Evolutionary conservation across 2,888 invertebrate species (phyloP), one percentile per base, ranked within the genome.

Genomic region (Neoscelio sp.): DNA sequence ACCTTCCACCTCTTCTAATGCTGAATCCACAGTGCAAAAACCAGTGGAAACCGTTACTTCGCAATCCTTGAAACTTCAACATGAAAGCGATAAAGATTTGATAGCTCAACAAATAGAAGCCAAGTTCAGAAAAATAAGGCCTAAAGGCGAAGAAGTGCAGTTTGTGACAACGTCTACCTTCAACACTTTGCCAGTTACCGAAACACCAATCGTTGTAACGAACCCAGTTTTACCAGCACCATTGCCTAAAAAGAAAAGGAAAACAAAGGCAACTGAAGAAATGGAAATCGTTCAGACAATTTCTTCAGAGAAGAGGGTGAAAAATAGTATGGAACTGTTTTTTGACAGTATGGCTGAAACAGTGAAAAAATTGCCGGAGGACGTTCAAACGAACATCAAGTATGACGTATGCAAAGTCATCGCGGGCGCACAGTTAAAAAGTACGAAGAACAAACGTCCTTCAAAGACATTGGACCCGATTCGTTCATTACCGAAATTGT

Each of bases 321-420:
- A 86, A 71, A 85, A 71, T 20, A 84, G 85, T 65, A 80, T 87
- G 44, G 87, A 89, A 75, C 46, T 87, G 3, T 90, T 90, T 75
- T 89, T 89, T 12, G 85, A 86, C 4, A 88, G 85, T 46, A 89
- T 90, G 85, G 87, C 88, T 0, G 86, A 88, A 33, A 87, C 87
- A 3, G 89, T 90, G 1, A 86, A 87, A 18, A 82, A 84, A 60
- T 80, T 90, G 2, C 89, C 90, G 2, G 80, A 86, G 1, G 84
- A 87, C 52, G 83, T 85, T 2, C 90, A 89, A 62, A 87, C 88
- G 0, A 86, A 87, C 62, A 84, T 90, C 8, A 89, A 89, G 80
- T 88, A 87, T 87, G 85, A 88, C 18, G 87, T 90, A 42, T 88
- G 87, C 64, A 88, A 86, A 84, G 83, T 89, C 10, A 87, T 90